These are phyloP conservation scores for Triops longicaudatus DNA, from an alignment of 1,140 invertebrate genomes.

Conservation along the genomic window DNA sequence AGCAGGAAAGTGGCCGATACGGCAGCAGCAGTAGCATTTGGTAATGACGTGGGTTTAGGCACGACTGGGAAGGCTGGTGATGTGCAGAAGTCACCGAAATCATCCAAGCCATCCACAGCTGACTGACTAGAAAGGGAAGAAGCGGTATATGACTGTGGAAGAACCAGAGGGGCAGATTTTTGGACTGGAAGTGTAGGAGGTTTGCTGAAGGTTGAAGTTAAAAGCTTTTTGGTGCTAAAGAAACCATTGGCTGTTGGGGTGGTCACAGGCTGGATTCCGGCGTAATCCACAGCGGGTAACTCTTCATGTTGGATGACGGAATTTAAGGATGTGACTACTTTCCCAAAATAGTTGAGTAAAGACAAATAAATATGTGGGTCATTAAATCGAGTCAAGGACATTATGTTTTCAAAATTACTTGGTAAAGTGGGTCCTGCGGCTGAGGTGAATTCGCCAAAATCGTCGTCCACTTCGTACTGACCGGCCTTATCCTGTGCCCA, in stretches of 20 bases:
- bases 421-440: not conserved
- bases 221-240: not conserved
- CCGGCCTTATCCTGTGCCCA: not conserved
- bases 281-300: not conserved
- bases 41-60: not conserved
- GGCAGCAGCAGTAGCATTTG: not conserved
- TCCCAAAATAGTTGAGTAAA: not conserved
- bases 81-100: not conserved
- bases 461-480: not conserved
- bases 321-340: not conserved
- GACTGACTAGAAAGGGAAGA: conserved; percentile 6
- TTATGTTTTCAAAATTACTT: not conserved
- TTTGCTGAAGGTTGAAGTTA: not conserved
- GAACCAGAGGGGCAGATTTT: not conserved
- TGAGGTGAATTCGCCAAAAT: conserved; percentile 2
- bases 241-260: not conserved
- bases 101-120: not conserved
- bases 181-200: not conserved
- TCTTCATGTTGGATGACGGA: not conserved
- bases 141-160: not conserved
- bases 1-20: not conserved
- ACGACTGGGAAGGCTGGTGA: not conserved
- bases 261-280: not conserved
- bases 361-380: not conserved
- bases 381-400: not conserved